These are phyloP conservation scores for Maconellicoccus hirsutus DNA, from an alignment of 1,140 invertebrate species.

Conservation along the genomic window DNA sequence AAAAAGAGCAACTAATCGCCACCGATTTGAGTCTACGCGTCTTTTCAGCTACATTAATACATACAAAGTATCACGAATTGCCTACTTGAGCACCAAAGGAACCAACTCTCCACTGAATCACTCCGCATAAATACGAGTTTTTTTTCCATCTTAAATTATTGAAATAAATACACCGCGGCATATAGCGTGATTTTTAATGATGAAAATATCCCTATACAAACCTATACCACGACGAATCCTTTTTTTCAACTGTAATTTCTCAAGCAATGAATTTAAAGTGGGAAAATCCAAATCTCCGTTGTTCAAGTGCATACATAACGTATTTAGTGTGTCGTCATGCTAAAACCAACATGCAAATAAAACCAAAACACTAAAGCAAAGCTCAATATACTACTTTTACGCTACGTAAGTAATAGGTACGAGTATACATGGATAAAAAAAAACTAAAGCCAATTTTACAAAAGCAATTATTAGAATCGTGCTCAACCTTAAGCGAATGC, in stretches of 20 bases:
- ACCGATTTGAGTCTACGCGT: too few relatives aligned
- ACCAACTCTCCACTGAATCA: too few relatives aligned
- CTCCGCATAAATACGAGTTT: too few relatives aligned
- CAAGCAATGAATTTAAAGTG: conserved; percentile 18
- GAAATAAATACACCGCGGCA: too few relatives aligned
- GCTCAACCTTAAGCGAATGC: neutral
- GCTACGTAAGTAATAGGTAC: neutral
- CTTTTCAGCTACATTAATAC: too few relatives aligned
- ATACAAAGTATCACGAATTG: too few relatives aligned
- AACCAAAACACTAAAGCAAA: conserved; percentile 17
- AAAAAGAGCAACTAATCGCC: too few relatives aligned
- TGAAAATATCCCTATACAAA: conserved; percentile 11
- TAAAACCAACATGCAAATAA: conserved; percentile 24
- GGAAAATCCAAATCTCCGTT: conserved; percentile 19
- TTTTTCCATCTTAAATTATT: too few relatives aligned
- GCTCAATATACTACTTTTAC: neutral
- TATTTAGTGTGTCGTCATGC: conserved; percentile 23
- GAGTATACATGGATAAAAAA: neutral
- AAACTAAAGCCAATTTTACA: neutral
- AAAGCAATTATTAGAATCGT: neutral
- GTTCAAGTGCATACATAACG: conserved; percentile 20
- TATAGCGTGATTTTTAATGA: too few relatives aligned
- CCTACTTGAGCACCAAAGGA: too few relatives aligned
- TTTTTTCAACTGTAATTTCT: conserved; percentile 16
- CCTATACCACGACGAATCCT: conserved; percentile 3